Evolutionary conservation across 2,113 vertebrate genomes (phyloP), one percentile per base, ranked within the genome.

Genomic region (Cariama cristata): DNA sequence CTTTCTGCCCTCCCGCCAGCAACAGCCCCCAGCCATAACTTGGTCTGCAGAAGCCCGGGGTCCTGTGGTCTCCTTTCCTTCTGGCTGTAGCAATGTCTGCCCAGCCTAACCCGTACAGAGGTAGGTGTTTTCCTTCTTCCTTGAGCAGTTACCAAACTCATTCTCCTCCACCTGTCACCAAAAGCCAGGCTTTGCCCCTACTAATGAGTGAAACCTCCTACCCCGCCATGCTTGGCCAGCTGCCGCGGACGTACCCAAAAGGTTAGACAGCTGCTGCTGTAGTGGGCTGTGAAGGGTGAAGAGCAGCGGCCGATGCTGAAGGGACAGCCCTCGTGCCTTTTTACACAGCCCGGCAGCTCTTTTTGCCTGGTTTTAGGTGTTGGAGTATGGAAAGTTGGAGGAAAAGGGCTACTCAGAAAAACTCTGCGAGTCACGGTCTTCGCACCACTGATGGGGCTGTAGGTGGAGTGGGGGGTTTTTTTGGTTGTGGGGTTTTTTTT

Each of bases 191-290:
- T 81, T 68, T 60, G 21, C 32, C 21, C 1, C 2, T 42, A 38
- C 38, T 92, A 30, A 32, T 17, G 24, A 33, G 22, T 38, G 44
- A 91, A 82, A 59, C 15, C 35, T 15, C 3, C 33, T 64, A 11
- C 6, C 24, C 23, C 23, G 2, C 26, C 3, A 0, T 23, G 33
- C 16, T 72, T 40, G 21, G 40, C n/a, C 30, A 4, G 1, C 22
- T 44, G 33, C 63, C 58, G 72, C 35, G 49, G 27, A 35, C 18
- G 28, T 76, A 27, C 47, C 30, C 42, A 22, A 24, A 67, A 87
- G 20, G 44, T 59, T 19, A 35, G 40, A 53, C 5, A 59, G 13
- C 42, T 45, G 4, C 49, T 74, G 26, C 68, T 68, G 17, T 14
- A 38, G 59, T 21, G 12, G 76, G 32, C 60, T 81, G 69, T 74